phyloP scores from a whole-genome alignment of 2,888 invertebrate genomes.

The Amblyjoppa proteus region DNA sequence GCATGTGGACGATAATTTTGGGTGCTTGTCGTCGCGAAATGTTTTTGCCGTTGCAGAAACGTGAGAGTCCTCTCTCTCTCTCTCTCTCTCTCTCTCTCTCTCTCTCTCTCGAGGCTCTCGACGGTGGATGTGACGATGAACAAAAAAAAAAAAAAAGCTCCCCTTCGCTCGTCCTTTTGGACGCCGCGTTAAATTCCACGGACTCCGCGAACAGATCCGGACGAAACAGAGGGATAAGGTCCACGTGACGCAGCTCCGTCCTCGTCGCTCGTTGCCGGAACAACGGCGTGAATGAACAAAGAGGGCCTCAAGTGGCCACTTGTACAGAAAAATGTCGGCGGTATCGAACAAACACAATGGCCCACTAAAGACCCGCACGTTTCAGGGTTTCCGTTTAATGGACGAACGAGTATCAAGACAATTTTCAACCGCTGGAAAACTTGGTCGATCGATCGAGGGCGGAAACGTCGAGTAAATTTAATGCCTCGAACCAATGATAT shows the following conservation, averaged over 20 bases:
- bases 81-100: too few species aligned
- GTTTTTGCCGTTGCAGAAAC: constrained; percentile 2
- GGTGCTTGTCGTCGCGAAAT: not conserved
- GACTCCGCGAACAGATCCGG: not conserved
- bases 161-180: not conserved
- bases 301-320: constrained; percentile 2
- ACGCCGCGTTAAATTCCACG: not conserved
- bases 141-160: not conserved
- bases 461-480: not conserved
- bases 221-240: not conserved
- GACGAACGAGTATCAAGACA: not conserved
- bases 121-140: not conserved
- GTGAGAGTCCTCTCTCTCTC: not conserved
- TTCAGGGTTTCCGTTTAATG: not conserved
- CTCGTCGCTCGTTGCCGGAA: not conserved
- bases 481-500: too few species aligned
- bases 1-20: not conserved
- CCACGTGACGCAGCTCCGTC: not conserved
- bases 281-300: not conserved
- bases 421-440: not conserved
- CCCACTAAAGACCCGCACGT: not conserved
- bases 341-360: constrained; percentile 5
- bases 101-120: not conserved
- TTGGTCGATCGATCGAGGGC: not conserved
- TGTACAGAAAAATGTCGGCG: not conserved